These are phyloP conservation scores for Ctena decussata DNA, from an alignment of 2,888 invertebrate species.

Conservation along the genomic window DNA sequence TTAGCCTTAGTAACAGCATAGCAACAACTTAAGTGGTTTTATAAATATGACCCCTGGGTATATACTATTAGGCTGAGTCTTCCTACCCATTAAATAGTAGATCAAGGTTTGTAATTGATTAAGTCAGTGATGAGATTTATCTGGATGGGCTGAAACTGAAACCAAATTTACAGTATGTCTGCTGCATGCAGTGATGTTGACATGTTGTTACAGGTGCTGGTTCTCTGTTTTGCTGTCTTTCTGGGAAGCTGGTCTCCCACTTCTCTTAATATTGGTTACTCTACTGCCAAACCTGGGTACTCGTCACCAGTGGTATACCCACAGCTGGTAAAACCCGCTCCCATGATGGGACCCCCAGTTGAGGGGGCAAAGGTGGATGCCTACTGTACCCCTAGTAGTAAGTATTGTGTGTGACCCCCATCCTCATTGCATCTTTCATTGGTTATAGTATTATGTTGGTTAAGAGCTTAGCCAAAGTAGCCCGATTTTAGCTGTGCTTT, in stretches of 20 bases:
- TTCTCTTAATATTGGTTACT: slow-evolving; percentile 83
- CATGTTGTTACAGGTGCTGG: slow-evolving; percentile 78
- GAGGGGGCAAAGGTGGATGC: slow-evolving; percentile 76
- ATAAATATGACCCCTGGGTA: no score
- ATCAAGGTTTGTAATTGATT: no score
- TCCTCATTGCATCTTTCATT: neutral
- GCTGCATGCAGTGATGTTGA: slow-evolving; percentile 4
- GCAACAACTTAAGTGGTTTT: no score
- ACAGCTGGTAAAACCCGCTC: slow-evolving; percentile 72
- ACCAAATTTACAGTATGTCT: no score
- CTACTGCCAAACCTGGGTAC: slow-evolving; percentile 58
- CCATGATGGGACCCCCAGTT: slow-evolving; percentile 77
- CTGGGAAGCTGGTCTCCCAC: slow-evolving; percentile 85
- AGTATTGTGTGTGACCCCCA: slow-evolving; percentile 63
- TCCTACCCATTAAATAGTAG: no score
- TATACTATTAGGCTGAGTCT: no score
- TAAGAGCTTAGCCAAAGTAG: no score
- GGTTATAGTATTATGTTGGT: no score
- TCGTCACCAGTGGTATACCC: slow-evolving; percentile 71
- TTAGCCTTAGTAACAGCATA: no score
- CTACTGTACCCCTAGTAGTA: slow-evolving; percentile 82
- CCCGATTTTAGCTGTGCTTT: no score
- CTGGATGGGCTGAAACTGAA: no score
- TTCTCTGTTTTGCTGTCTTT: slow-evolving; percentile 86
- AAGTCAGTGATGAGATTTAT: no score